Evolutionary conservation across 2,888 invertebrate genomes (phyloP).

Genomic region (Celastrina argiolus): DNA sequence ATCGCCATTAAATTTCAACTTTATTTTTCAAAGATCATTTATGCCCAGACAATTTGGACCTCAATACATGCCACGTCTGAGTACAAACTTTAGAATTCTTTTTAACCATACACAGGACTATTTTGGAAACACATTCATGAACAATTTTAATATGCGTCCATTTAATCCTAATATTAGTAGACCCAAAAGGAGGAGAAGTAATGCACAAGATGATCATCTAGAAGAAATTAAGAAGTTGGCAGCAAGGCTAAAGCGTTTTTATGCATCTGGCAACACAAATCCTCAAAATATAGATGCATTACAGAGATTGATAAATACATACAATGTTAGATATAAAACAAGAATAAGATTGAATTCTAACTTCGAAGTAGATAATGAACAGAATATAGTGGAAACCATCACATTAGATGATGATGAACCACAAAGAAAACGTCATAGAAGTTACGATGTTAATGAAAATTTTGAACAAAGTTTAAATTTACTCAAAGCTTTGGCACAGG

Average conservation of each 20-base stretch:
- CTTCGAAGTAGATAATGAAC: constrained; percentile 47
- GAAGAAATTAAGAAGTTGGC: constrained; percentile 47
- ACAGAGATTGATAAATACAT: constrained; percentile 48
- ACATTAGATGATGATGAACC: constrained; percentile 53
- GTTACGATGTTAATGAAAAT: constrained; percentile 33
- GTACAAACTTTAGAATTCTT: constrained; percentile 31
- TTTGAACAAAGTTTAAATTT: constrained; percentile 48
- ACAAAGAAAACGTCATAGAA: constrained; percentile 43
- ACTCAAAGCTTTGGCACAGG: constrained; percentile 47
- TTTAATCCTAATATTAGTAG: constrained; percentile 17
- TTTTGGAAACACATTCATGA: constrained; percentile 25
- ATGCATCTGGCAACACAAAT: constrained; percentile 37
- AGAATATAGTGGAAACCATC: constrained; percentile 55
- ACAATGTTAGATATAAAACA: constrained; percentile 51
- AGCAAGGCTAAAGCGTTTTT: constrained; percentile 41
- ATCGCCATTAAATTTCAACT: constrained; percentile 42
- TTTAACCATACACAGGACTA: constrained; percentile 34
- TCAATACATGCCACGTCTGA: constrained; percentile 32
- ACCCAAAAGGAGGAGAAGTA: constrained; percentile 37
- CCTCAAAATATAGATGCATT: constrained; percentile 42
- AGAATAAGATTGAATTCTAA: constrained; percentile 44
- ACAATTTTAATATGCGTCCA: constrained; percentile 22
- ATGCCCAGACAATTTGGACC: constrained; percentile 37
- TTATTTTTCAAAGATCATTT: constrained; percentile 45
- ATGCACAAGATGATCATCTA: constrained; percentile 41